Base-by-base conservation (phyloP, 2,888 invertebrate species). In the Dioctria linearis region DNA sequence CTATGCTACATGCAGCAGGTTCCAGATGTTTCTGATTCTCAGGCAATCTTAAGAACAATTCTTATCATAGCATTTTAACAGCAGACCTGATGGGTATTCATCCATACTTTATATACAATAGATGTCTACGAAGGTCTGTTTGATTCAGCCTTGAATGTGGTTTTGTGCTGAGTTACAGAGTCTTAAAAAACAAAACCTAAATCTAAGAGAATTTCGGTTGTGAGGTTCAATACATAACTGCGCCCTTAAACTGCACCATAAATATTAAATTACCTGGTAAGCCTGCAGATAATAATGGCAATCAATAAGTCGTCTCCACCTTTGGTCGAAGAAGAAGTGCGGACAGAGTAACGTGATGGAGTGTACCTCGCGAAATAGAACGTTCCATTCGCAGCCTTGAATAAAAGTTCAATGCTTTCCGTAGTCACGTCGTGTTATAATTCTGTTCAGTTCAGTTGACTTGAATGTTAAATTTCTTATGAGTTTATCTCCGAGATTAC, bases 321-420 rank as follows among this genome's bases (percentile, higher is more conserved):
- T 67, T 49, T 46, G 65, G 39, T 65, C 65, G 9, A 46, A 46
- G 46, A 46, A 5, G 46, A 6, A 71, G 71, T 51, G 71, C 71
- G 51, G 51, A 51, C 11, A 49, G 49, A 4, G 69, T 13, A 25
- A 25, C 46, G 69, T 13, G 3, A 13, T 71, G 9, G 49, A 25
- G 25, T 25, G 25, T 11, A 37, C 8, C 57, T 13, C 57, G 25
- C 25, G 57, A 57, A 25, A 11, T n/a, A 25, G 66, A 11, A 25
- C 66, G 78, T 59, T 61, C 42, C 25, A 57, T 57, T 61, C 57
- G 11, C 57, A 81, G 69, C 81, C 81, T 81, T 81, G 81, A 81
- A 80, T 54, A 54, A 49, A 81, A 81, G 81, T 81, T 81, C 81
- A 81, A 80, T 80, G 81, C 51, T 81, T 79, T 81, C 43, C 57